Percentiles rank a stretch among this genome's conserved stretches.
These are phyloP conservation scores for Pantala flavescens DNA, from an alignment of 1,140 invertebrate genomes.

Conservation along the genomic window DNA sequence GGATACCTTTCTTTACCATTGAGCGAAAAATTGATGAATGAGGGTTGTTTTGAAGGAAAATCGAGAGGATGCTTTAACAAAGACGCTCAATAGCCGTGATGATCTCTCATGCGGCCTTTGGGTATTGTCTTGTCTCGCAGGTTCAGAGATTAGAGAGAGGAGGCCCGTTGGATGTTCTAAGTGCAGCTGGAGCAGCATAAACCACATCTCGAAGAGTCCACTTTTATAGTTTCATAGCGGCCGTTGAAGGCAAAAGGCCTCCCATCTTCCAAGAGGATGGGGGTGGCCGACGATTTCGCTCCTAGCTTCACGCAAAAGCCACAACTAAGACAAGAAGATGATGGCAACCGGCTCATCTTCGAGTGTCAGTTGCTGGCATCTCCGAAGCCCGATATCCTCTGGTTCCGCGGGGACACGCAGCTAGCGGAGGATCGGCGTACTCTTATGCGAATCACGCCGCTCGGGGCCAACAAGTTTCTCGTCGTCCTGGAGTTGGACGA, in stretches of 20 bases:
- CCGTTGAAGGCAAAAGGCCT: not conserved
- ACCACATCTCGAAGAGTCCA: not conserved
- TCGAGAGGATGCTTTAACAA: no score
- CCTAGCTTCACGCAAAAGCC: constrained; percentile 97
- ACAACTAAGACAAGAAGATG: constrained; percentile 87
- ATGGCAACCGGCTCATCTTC: constrained; percentile 89
- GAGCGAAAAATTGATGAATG: no score
- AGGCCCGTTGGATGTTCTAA: constrained; percentile 4
- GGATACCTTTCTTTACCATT: no score
- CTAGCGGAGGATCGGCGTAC: constrained; percentile 73
- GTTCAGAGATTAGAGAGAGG: not conserved
- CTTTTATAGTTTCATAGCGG: not conserved
- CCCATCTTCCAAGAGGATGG: constrained; percentile 40
- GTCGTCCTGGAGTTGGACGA: constrained; percentile 89
- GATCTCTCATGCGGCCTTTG: not conserved
- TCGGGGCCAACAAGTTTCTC: constrained; percentile 75
- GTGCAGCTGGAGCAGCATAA: not conserved
- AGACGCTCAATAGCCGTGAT: not conserved
- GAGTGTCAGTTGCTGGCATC: constrained; percentile 82
- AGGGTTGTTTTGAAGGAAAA: no score
- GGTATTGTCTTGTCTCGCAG: not conserved
- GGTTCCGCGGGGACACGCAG: constrained; percentile 79
- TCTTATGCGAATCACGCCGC: constrained; percentile 71
- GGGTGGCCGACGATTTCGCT: constrained; percentile 84
- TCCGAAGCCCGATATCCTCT: constrained; percentile 82